These are phyloP conservation scores for Chamaetylas fuelleborni DNA, from an alignment of 2,113 vertebrate species.

Conservation along the genomic window DNA sequence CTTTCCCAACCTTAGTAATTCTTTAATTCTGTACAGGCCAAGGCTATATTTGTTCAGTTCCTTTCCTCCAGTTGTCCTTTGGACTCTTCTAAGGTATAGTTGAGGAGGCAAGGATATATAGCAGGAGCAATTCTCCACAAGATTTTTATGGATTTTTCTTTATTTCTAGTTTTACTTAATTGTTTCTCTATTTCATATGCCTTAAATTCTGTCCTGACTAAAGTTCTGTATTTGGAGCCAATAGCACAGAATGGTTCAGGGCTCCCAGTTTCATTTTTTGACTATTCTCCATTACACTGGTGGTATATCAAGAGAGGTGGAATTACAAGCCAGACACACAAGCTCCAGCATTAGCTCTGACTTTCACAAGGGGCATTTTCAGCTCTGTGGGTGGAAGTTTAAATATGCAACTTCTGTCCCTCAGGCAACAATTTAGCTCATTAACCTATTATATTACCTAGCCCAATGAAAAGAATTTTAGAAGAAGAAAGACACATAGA, in stretches of 20 bases:
- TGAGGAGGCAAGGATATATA: neutral
- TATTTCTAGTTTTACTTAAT: neutral
- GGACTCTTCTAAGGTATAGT: neutral
- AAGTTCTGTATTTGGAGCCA: neutral
- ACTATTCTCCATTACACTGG: neutral
- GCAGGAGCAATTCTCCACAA: neutral
- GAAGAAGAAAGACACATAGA: neutral
- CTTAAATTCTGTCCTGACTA: neutral
- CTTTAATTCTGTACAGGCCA: neutral
- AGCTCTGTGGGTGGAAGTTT: neutral
- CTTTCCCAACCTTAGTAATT: neutral
- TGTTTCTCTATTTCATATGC: neutral
- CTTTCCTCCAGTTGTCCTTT: neutral
- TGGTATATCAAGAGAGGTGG: neutral
- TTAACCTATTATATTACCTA: slow-evolving; percentile 32
- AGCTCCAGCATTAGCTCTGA: neutral
- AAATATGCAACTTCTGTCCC: neutral
- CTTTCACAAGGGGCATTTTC: neutral
- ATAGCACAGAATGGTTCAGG: neutral
- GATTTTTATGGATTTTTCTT: neutral
- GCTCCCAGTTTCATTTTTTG: neutral
- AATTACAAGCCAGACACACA: neutral
- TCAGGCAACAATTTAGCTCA: slow-evolving; percentile 21
- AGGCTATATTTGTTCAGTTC: neutral
- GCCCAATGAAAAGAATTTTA: slow-evolving; percentile 19